These are phyloP conservation scores for Ypsolopha scabrella DNA, from an alignment of 2,888 invertebrate species.

Conservation along the genomic window DNA sequence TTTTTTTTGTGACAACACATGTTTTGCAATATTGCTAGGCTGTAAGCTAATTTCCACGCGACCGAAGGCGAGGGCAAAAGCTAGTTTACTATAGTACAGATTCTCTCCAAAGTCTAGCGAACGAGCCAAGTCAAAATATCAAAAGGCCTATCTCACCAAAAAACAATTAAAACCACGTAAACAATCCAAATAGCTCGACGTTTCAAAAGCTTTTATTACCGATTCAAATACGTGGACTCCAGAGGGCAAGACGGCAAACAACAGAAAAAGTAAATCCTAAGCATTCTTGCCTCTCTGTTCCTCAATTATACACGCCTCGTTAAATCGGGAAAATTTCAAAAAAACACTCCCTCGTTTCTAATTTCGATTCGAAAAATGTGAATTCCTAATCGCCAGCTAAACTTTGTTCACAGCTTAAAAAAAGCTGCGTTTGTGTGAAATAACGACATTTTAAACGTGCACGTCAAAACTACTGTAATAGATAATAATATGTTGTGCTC, in stretches of 20 bases:
- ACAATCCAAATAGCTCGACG: background rate
- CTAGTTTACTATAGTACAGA: too few relatives aligned
- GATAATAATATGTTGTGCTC: too few relatives aligned
- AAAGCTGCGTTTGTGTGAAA: too few relatives aligned
- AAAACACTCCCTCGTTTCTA: slow-evolving; percentile 12
- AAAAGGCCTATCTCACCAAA: background rate
- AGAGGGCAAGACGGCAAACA: background rate
- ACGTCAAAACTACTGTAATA: too few relatives aligned
- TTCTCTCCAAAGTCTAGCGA: too few relatives aligned
- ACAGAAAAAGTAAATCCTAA: background rate
- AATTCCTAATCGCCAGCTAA: slow-evolving; percentile 17
- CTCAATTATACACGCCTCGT: slow-evolving; percentile 26
- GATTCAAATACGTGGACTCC: slow-evolving; percentile 2
- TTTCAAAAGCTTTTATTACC: slow-evolving; percentile 1
- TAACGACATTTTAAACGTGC: too few relatives aligned
- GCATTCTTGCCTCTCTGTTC: slow-evolving; percentile 11
- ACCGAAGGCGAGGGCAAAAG: too few relatives aligned
- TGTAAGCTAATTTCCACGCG: too few relatives aligned
- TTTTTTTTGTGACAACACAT: too few relatives aligned
- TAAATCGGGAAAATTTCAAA: slow-evolving; percentile 26
- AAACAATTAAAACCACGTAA: background rate
- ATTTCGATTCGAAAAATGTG: slow-evolving; percentile 6
- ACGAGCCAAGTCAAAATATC: too few relatives aligned
- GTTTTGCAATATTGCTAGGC: too few relatives aligned
- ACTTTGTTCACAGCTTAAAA: too few relatives aligned